Evolutionary conservation across 1,140 invertebrate genomes (phyloP).

Genomic region (Rhagoletis zephyria): DNA sequence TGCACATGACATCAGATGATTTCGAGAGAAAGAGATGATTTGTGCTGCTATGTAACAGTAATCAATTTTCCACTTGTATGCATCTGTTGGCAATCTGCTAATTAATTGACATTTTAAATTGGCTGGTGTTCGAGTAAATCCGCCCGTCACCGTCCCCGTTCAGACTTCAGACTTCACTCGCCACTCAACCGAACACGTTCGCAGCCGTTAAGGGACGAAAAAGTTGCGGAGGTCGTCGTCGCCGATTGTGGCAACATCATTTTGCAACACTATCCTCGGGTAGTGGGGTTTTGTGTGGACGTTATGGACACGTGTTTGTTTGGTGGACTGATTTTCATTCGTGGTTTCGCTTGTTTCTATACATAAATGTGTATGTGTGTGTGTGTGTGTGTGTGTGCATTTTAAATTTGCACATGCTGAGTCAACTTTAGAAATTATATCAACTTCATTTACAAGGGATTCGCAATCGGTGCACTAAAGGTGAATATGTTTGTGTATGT

Average conservation of each 20-base stretch:
- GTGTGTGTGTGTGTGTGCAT: neutral
- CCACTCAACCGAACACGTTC: neutral
- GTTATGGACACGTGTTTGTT: constrained; percentile 24
- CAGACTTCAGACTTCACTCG: neutral
- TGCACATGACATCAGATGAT: constrained; percentile 51
- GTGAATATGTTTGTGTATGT: neutral
- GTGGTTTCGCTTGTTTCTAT: neutral
- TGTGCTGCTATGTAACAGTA: constrained; percentile 44
- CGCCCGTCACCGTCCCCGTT: neutral
- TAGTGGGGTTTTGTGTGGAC: neutral
- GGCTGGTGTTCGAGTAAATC: constrained; percentile 12
- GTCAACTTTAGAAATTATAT: constrained; percentile 32
- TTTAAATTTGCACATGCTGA: constrained; percentile 9
- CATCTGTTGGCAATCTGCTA: constrained; percentile 49
- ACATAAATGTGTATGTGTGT: neutral
- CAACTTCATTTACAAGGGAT: neutral
- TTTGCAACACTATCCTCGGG: too few relatives aligned
- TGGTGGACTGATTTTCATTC: neutral
- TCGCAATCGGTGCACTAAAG: neutral
- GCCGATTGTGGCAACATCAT: neutral
- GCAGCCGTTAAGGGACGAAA: neutral
- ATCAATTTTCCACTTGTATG: constrained; percentile 52
- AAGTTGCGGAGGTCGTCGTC: neutral
- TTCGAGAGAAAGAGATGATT: constrained; percentile 50
- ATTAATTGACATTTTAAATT: constrained; percentile 53